These are phyloP conservation scores for Eupithecia subumbrata DNA, from an alignment of 2,888 invertebrate species.

Conservation along the genomic window DNA sequence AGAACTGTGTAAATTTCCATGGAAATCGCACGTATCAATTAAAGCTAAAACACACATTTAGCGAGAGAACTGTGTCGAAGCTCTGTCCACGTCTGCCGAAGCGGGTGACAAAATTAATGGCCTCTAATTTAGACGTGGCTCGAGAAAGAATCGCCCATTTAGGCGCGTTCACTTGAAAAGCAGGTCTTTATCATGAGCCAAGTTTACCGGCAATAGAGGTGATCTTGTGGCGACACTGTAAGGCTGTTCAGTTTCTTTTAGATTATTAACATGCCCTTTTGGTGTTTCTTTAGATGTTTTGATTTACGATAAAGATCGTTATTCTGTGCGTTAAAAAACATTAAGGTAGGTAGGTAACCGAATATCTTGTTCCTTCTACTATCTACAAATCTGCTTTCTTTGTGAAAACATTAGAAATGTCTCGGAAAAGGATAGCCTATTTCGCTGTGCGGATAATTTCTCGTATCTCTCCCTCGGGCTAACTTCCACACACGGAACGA, in stretches of 20 bases:
- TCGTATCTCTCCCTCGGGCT: constrained; percentile 43
- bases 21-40: constrained; percentile 35
- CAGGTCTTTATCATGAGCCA: neutral
- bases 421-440: constrained; percentile 50
- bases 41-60: constrained; percentile 35
- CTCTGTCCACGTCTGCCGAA: constrained; percentile 44
- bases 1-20: constrained; percentile 21
- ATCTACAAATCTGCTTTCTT: constrained; percentile 15
- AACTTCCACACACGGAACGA: constrained; percentile 34
- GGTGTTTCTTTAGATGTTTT: neutral
- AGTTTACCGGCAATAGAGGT: neutral
- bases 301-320: neutral
- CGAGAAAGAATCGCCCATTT: constrained; percentile 51
- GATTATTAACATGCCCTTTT: neutral
- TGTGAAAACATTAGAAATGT: constrained; percentile 47
- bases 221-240: neutral
- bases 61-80: constrained; percentile 44
- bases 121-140: constrained; percentile 60
- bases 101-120: constrained; percentile 59
- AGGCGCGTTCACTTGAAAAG: constrained; percentile 26
- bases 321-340: neutral
- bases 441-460: constrained; percentile 52
- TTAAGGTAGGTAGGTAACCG: neutral
- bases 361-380: neutral
- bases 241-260: neutral